Conservation (phyloP, 2,797 vertebrate species). For the Hemibagrus guttatus region DNA sequence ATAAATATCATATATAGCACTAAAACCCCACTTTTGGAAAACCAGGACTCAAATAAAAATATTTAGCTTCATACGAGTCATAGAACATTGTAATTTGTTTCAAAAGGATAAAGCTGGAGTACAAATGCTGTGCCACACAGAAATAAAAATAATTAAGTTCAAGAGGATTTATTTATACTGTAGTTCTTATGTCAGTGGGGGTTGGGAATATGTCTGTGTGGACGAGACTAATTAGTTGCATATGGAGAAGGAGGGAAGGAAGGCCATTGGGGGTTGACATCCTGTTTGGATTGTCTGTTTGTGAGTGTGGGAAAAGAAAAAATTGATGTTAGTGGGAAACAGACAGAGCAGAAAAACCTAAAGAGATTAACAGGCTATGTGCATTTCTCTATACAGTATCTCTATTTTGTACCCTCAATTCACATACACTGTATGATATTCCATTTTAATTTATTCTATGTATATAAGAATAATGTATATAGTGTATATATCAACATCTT, state of each 20-base stretch:
- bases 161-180: constrained; percentile 7
- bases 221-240: constrained; percentile 46
- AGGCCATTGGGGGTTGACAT: constrained; percentile 65
- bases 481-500: background rate
- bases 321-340: constrained; percentile 9
- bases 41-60: background rate
- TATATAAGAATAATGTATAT: background rate
- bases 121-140: background rate
- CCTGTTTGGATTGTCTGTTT: constrained; percentile 70
- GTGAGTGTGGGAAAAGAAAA: constrained; percentile 71
- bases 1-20: background rate
- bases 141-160: background rate
- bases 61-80: background rate
- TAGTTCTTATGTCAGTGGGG: constrained; percentile 24
- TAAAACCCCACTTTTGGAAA: background rate
- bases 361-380: background rate
- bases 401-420: background rate
- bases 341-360: background rate
- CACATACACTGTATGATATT: background rate
- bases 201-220: constrained; percentile 34
- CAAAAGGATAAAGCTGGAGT: background rate
- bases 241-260: background rate
- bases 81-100: background rate
- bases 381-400: background rate
- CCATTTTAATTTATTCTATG: background rate